A percentile compares a stretch with the other conserved stretches of the same genome.
phyloP scores from a whole-genome alignment of 1,140 invertebrate genomes.

The Sinonovacula constricta region DNA sequence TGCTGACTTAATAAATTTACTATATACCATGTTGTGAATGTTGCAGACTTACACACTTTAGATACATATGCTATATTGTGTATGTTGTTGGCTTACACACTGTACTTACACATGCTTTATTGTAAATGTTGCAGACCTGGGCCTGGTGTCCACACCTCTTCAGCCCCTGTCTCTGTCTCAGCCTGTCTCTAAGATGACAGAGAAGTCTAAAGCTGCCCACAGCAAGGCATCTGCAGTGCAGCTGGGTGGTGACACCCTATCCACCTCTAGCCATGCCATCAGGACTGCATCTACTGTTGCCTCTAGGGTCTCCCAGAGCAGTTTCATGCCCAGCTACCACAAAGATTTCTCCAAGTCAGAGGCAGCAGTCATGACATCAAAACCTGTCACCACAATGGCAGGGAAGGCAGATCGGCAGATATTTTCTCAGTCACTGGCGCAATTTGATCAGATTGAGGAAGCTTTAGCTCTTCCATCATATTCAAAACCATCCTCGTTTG shows the following conservation, averaged over 20 bases:
- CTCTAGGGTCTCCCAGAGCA: conserved; percentile 6
- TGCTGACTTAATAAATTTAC: too few relatives aligned
- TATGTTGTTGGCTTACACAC: too few relatives aligned
- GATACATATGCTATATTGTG: too few relatives aligned
- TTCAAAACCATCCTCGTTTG: conserved; percentile 12
- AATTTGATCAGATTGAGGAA: conserved; percentile 7
- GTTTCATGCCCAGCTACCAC: background rate
- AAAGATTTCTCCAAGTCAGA: conserved; percentile 24
- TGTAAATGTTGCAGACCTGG: conserved; percentile 22
- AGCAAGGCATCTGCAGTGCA: background rate
- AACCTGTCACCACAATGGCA: too few relatives aligned
- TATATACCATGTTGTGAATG: too few relatives aligned
- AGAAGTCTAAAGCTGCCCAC: conserved; percentile 5
- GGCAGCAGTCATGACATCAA: too few relatives aligned
- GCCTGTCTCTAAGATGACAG: background rate
- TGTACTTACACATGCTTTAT: background rate
- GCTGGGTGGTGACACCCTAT: too few relatives aligned
- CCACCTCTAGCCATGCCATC: too few relatives aligned
- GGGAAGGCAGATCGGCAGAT: too few relatives aligned
- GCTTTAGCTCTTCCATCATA: background rate
- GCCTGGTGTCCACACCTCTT: conserved; percentile 4
- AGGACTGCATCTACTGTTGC: background rate
- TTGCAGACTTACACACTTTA: too few relatives aligned
- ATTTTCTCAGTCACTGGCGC: background rate
- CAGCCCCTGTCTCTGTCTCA: background rate